Evolutionary conservation across 1,140 invertebrate genomes (phyloP).

Genomic region (Xylocopa sonorina): DNA sequence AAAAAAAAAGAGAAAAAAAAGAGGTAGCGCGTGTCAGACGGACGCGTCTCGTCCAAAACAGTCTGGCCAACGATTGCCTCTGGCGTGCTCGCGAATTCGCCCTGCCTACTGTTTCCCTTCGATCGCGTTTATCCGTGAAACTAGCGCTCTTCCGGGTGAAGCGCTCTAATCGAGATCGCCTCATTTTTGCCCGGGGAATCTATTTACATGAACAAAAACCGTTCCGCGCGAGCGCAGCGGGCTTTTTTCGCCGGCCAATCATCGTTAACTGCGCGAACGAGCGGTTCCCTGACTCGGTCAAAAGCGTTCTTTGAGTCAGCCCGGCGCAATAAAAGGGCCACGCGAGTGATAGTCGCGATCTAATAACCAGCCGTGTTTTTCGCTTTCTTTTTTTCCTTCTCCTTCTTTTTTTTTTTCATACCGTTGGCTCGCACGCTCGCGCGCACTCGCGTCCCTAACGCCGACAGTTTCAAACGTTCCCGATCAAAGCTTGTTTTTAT

Average conservation of each 20-base stretch:
- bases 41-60: background rate
- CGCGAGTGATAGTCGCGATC: conserved; percentile 16
- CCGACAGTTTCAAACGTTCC: conserved; percentile 21
- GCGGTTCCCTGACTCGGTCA: background rate
- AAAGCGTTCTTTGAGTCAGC: conserved; percentile 4
- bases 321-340: conserved; percentile 2
- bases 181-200: conserved; percentile 3
- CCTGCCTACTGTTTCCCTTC: background rate
- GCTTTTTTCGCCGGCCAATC: background rate
- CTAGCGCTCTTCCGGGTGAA: background rate
- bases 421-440: background rate
- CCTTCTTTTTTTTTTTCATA: no score
- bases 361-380: conserved; percentile 15
- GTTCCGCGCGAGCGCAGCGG: background rate
- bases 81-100: no score
- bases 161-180: background rate
- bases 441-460: background rate
- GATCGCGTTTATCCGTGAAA: background rate
- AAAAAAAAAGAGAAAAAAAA: background rate
- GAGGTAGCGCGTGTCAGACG: background rate
- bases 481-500: conserved; percentile 26
- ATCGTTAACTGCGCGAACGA: background rate
- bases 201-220: background rate
- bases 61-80: background rate
- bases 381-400: no score